Evolutionary conservation across 1,140 invertebrate species (phyloP).

Genomic region (Macrosteles quadrilineatus): DNA sequence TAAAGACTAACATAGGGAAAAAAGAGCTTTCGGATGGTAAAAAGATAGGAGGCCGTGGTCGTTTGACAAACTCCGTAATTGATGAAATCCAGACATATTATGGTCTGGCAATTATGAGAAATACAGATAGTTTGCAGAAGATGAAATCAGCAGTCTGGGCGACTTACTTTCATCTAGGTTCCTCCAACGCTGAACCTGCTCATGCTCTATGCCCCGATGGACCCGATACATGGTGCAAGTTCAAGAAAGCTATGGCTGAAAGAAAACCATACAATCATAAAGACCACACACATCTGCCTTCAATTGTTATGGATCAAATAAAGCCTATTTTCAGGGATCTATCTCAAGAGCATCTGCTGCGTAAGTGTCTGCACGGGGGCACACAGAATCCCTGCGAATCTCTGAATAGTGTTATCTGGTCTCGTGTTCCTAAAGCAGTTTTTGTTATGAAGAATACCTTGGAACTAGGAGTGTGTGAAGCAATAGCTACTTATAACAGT

Average conservation of each 20-base stretch:
- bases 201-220: neutral
- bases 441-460: conserved; percentile 11
- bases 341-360: neutral
- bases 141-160: too few species aligned
- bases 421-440: neutral
- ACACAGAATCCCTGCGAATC: conserved; percentile 10
- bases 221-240: too few species aligned
- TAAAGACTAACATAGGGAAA: neutral
- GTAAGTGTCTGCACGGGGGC: conserved; percentile 21
- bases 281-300: neutral
- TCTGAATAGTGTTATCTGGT: conserved; percentile 18
- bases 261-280: neutral
- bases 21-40: neutral
- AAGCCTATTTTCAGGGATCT: neutral
- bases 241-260: too few species aligned
- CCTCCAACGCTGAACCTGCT: too few species aligned
- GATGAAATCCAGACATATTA: neutral
- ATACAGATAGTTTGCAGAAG: neutral
- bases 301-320: neutral
- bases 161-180: too few species aligned
- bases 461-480: conserved; percentile 34
- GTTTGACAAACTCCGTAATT: neutral
- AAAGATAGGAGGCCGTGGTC: neutral
- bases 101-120: neutral
- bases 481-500: conserved; percentile 1